A percentile compares a stretch with the other conserved stretches of the same genome.
Evolutionary conservation across 2,113 vertebrate species (phyloP).

Genomic region (Elephas maximus): DNA sequence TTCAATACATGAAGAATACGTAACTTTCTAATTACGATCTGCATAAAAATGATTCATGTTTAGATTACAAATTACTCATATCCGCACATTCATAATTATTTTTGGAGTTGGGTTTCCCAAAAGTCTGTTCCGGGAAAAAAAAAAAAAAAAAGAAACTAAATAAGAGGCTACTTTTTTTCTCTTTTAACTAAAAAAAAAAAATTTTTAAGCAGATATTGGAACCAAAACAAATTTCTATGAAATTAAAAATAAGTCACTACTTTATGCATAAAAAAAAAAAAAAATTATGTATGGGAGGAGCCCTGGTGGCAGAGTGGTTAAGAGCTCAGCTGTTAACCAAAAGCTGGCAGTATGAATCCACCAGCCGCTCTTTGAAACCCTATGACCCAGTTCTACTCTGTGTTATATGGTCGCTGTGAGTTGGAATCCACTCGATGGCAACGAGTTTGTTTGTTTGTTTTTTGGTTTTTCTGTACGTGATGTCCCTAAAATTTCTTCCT

Average conservation of each 20-base stretch:
- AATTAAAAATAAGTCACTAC: not conserved
- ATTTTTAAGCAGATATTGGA: not conserved
- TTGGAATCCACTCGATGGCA: too few relatives aligned
- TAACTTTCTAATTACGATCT: constrained; percentile 1
- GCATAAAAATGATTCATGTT: not conserved
- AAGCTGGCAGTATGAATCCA: too few relatives aligned
- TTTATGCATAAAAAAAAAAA: not conserved
- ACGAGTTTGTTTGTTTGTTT: too few relatives aligned
- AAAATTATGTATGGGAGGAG: too few relatives aligned
- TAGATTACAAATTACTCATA: not conserved
- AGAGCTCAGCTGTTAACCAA: too few relatives aligned
- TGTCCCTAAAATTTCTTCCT: not conserved
- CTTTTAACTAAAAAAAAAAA: not conserved
- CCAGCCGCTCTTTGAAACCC: too few relatives aligned
- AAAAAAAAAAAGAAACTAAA: not conserved
- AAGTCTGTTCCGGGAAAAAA: not conserved
- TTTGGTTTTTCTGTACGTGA: not conserved
- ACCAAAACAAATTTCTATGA: not conserved
- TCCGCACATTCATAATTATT: not conserved
- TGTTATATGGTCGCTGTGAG: too few relatives aligned
- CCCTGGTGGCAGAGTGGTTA: too few relatives aligned
- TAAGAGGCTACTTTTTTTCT: not conserved
- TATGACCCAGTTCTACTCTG: too few relatives aligned
- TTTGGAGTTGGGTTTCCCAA: not conserved
- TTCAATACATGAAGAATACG: too few relatives aligned